Conservation (phyloP, 2,113 vertebrate species). For the Psettodes erumei region DNA sequence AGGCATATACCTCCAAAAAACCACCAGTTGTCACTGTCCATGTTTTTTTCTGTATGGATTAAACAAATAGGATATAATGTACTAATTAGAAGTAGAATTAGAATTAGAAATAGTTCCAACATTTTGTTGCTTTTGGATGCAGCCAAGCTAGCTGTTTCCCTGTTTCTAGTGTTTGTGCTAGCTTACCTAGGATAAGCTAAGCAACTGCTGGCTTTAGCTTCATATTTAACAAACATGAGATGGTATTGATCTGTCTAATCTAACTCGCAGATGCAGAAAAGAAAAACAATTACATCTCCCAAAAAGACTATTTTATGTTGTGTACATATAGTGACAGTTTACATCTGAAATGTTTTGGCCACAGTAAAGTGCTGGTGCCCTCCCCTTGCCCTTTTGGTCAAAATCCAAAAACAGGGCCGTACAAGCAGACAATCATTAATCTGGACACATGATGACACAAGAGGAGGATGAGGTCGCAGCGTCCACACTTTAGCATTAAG, state of each 20-base stretch:
- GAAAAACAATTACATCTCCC: background rate
- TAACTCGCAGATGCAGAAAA: background rate
- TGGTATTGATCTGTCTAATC: background rate
- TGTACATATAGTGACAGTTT: background rate
- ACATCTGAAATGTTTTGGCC: background rate
- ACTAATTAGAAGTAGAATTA: too few relatives aligned
- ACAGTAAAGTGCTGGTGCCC: conserved; percentile 1
- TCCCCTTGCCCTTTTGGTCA: conserved; percentile 30
- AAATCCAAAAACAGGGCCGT: conserved; percentile 10
- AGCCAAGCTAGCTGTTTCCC: background rate
- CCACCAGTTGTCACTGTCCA: background rate
- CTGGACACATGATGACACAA: conserved; percentile 49
- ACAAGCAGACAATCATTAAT: conserved; percentile 65
- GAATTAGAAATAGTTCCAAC: too few relatives aligned
- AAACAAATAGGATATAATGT: background rate
- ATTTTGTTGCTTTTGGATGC: background rate
- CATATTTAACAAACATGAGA: background rate
- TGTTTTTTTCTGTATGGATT: background rate
- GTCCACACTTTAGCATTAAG: conserved; percentile 37
- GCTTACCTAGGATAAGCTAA: background rate
- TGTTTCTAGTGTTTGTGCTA: background rate
- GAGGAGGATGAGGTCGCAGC: conserved; percentile 34
- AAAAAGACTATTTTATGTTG: background rate
- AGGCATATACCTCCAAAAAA: background rate
- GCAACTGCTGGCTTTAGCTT: background rate